Base-by-base conservation (phyloP, 2,797 vertebrate species). In the Hyperoplus immaculatus region DNA sequence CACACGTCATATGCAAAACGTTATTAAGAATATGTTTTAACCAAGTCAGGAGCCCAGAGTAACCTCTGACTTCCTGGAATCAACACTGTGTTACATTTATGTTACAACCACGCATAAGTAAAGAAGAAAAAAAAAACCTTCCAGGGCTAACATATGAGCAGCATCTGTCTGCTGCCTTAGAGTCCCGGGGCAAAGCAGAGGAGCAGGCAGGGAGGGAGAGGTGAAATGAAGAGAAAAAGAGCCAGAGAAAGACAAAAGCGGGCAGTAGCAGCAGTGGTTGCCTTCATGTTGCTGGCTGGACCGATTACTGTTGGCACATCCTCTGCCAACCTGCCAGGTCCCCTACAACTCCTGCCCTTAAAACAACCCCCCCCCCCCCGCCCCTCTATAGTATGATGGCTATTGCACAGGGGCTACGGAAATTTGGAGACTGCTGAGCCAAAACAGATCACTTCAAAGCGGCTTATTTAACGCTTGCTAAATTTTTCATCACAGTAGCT, bases 391-490 rank as follows among this genome's bases (percentile, higher is more conserved):
- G 77, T 77, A 69, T 85, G 77, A 86, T 85, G 90, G 88, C 87
- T 88, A 91, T 83, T 92, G 91, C 94, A 94, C 84, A 93, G 91
- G 88, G 91, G 95, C 93, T 91, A 95, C 91, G 93, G 95, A 96
- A 96, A 95, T 94, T 93, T 93, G 76, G 93, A 94, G 95, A 93
- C 94, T 93, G 94, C 94, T 85, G 94, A 96, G 94, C 95, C 94
- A 95, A 95, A 95, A 96, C 95, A 95, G 94, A 96, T 96, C 94
- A 96, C 95, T 96, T 96, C 95, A 96, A 96, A 96, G 95, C 93
- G 78, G 94, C 95, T 95, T 96, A 95, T 95, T 96, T 95, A 96
- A 96, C 93, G 95, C 95, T 95, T 92, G 92, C 95, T 96, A 95
- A 95, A 96, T 96, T 96, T 96, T 96, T 96, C 95, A 96, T 96